A percentile compares a stretch with the other conserved stretches of the same genome.
Evolutionary conservation across 1,140 invertebrate genomes (phyloP).

Genomic region (Drosophila sechellia): DNA sequence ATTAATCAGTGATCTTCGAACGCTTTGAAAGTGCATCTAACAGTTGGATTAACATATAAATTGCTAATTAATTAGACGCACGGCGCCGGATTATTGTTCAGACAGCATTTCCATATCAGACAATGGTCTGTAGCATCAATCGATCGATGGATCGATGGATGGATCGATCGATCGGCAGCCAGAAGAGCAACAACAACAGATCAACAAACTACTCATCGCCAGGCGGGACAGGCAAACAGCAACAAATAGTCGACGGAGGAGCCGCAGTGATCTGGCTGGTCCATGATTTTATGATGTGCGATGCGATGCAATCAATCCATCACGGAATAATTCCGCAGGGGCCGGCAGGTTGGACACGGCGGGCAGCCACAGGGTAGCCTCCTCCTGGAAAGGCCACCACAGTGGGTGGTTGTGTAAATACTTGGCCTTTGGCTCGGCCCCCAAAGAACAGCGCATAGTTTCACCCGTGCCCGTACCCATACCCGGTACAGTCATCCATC

Average conservation of each 20-base stretch:
- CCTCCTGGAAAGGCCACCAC: conserved; percentile 50
- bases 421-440: conserved; percentile 71
- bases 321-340: conserved; percentile 56
- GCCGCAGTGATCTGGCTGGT: conserved; percentile 21
- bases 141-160: conserved; percentile 61
- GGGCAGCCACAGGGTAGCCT: conserved; percentile 53
- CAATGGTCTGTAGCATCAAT: conserved; percentile 45
- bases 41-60: conserved; percentile 80
- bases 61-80: conserved; percentile 78
- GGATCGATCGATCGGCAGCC: conserved; percentile 58
- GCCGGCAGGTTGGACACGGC: conserved; percentile 44
- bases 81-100: conserved; percentile 71
- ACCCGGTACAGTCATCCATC: conserved; percentile 37
- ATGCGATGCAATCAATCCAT: conserved; percentile 79
- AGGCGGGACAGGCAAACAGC: conserved; percentile 51
- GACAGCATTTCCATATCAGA: conserved; percentile 40
- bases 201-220: conserved; percentile 78
- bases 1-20: conserved; percentile 34
- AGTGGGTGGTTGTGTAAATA: conserved; percentile 81
- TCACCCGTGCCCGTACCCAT: conserved; percentile 2
- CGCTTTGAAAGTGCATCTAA: conserved; percentile 30
- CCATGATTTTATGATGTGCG: conserved; percentile 76
- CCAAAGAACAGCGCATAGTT: conserved; percentile 73
- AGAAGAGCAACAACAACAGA: conserved; percentile 59
- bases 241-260: conserved; percentile 38